Evolutionary conservation across 2,888 invertebrate species (phyloP).

Genomic region (Aproaerema taeniolella): DNA sequence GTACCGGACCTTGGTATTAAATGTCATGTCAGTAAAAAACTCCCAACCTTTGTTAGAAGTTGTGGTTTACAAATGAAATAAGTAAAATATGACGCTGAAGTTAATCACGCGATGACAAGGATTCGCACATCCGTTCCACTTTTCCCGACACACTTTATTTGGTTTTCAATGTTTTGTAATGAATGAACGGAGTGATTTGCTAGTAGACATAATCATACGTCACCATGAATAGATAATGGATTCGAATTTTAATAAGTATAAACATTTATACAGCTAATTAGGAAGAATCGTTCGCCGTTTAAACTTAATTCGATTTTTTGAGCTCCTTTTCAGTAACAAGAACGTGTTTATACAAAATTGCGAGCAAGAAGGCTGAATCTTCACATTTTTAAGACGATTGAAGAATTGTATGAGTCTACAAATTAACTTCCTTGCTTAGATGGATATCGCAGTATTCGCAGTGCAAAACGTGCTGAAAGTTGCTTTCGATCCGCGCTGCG

Average conservation of each 20-base stretch:
- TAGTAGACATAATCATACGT: too few relatives aligned
- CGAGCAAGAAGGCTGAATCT: too few relatives aligned
- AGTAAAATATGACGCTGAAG: background rate
- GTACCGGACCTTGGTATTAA: constrained; percentile 24
- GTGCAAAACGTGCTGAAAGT: constrained; percentile 15
- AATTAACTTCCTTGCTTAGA: constrained; percentile 7
- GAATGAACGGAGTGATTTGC: background rate
- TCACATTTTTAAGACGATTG: too few relatives aligned
- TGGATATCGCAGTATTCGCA: constrained; percentile 14
- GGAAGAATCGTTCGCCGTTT: too few relatives aligned
- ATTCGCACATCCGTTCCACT: constrained; percentile 11
- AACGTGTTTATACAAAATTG: too few relatives aligned
- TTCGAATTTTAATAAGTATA: too few relatives aligned
- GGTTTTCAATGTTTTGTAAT: background rate
- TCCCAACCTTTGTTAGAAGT: background rate
- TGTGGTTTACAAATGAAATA: background rate
- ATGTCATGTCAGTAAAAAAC: constrained; percentile 11
- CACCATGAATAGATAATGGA: too few relatives aligned
- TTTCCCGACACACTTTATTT: constrained; percentile 9
- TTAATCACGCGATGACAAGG: constrained; percentile 3
- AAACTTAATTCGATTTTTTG: too few relatives aligned
- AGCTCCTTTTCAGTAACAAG: too few relatives aligned
- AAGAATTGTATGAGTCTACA: background rate
- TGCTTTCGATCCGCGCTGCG: constrained; percentile 13
- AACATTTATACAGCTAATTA: too few relatives aligned